phyloP scores from a whole-genome alignment of 2,113 vertebrate genomes.

The Ahaetulla prasina region DNA sequence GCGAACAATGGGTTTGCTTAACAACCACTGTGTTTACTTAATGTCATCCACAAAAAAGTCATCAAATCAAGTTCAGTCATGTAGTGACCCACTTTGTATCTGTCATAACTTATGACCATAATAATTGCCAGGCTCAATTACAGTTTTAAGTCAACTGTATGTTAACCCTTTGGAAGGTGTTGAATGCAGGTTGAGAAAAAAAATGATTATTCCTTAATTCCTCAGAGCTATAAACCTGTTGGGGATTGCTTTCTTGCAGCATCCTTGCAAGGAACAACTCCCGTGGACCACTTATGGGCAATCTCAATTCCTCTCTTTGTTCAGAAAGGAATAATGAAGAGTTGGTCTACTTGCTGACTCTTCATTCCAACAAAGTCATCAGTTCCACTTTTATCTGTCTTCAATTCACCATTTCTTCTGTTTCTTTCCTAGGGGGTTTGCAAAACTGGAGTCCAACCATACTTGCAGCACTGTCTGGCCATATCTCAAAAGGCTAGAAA shows the following conservation, averaged over 20 bases:
- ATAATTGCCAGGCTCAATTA: background rate
- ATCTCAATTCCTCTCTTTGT: background rate
- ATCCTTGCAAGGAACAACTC: background rate
- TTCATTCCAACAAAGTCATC: too few species aligned
- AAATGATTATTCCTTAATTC: background rate
- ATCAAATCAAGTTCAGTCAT: background rate
- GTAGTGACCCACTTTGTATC: background rate
- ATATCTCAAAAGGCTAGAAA: background rate
- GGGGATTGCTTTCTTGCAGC: background rate
- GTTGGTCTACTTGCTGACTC: background rate
- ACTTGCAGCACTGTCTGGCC: background rate
- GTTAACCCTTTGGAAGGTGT: background rate
- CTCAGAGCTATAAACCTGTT: background rate
- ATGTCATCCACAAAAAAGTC: background rate
- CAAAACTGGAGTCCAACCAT: background rate
- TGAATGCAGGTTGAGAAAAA: background rate
- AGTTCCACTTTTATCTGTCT: background rate
- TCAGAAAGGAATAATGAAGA: background rate
- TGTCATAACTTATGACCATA: background rate
- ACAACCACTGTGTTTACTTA: background rate
- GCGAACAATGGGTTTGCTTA: background rate
- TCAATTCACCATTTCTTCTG: background rate
- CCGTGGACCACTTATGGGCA: background rate
- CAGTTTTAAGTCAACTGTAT: background rate
- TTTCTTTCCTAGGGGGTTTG: background rate